phyloP scores from a whole-genome alignment of 2,797 vertebrate species.

The Melanotaenia boesemani region DNA sequence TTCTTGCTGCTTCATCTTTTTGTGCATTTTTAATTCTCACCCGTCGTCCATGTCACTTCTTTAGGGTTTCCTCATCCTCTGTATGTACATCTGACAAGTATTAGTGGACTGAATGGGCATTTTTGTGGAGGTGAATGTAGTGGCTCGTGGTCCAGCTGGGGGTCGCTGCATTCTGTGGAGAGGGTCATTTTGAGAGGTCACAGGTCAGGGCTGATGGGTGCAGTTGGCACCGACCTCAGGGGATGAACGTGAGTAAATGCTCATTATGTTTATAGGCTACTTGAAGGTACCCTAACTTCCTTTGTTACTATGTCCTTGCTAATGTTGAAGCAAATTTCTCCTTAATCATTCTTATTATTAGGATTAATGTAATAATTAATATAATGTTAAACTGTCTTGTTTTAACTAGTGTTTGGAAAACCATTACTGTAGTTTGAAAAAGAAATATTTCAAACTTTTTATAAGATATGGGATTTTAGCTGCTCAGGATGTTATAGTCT shows the following conservation, averaged over 20 bases:
- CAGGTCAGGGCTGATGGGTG: slow-evolving; percentile 59
- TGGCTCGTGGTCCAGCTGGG: slow-evolving; percentile 62
- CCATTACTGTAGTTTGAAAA: too few species aligned
- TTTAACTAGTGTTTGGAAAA: too few species aligned
- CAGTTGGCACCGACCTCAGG: slow-evolving; percentile 70
- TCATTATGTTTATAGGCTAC: slow-evolving; percentile 47
- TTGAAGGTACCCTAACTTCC: slow-evolving; percentile 41
- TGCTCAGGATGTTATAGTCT: too few species aligned
- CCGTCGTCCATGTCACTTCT: background rate
- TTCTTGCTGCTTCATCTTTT: slow-evolving; percentile 19
- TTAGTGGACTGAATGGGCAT: slow-evolving; percentile 42
- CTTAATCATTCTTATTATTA: slow-evolving; percentile 1
- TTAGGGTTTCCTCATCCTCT: background rate
- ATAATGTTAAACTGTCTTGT: too few species aligned
- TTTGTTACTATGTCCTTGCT: slow-evolving; percentile 21
- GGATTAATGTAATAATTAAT: too few species aligned
- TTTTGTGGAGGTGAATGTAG: slow-evolving; percentile 53
- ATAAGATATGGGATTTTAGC: too few species aligned
- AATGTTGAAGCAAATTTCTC: background rate
- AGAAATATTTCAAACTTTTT: too few species aligned
- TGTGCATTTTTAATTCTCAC: slow-evolving; percentile 16
- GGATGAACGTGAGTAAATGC: slow-evolving; percentile 50
- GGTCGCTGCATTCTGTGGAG: slow-evolving; percentile 57
- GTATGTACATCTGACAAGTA: slow-evolving; percentile 35
- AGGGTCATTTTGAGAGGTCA: slow-evolving; percentile 63